Percentiles rank a stretch among this genome's conserved stretches.
Conservation (phyloP, 2,888 invertebrate species). For the Cyrtodaria siliqua region DNA sequence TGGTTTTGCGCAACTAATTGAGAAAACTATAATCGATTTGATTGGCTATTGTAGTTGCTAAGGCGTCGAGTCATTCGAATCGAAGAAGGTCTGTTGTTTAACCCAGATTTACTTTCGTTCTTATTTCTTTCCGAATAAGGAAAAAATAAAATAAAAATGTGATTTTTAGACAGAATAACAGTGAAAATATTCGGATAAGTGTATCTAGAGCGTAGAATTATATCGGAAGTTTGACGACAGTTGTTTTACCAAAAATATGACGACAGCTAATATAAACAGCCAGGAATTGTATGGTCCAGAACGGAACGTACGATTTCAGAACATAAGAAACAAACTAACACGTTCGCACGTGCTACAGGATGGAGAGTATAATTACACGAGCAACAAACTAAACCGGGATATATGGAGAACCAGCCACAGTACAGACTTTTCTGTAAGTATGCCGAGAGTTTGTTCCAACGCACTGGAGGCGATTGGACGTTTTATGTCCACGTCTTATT, state of each 20-base stretch:
- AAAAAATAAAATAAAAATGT: not conserved
- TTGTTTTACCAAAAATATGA: slow-evolving; percentile 1
- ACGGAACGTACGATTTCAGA: slow-evolving; percentile 64
- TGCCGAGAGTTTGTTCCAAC: no score
- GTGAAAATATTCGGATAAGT: not conserved
- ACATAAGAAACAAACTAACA: slow-evolving; percentile 65
- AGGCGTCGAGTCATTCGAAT: slow-evolving; percentile 38
- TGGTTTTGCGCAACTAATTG: slow-evolving; percentile 3
- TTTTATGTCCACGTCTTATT: no score
- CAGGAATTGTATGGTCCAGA: slow-evolving; percentile 70
- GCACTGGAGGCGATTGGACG: no score
- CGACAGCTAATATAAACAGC: slow-evolving; percentile 2
- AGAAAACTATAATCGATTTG: slow-evolving; percentile 26
- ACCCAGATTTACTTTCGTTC: no score
- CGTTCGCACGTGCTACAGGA: slow-evolving; percentile 74
- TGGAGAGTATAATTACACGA: slow-evolving; percentile 80
- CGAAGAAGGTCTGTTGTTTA: slow-evolving; percentile 29
- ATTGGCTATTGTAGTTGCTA: slow-evolving; percentile 53
- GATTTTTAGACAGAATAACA: not conserved
- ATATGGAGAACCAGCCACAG: slow-evolving; percentile 73
- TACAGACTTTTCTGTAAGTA: slow-evolving; percentile 76
- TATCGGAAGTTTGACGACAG: no score
- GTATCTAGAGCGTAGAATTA: not conserved
- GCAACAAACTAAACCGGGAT: slow-evolving; percentile 63
- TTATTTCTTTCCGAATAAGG: no score